Conservation (phyloP, 2,113 vertebrate genomes). For the Etheostoma spectabile region DNA sequence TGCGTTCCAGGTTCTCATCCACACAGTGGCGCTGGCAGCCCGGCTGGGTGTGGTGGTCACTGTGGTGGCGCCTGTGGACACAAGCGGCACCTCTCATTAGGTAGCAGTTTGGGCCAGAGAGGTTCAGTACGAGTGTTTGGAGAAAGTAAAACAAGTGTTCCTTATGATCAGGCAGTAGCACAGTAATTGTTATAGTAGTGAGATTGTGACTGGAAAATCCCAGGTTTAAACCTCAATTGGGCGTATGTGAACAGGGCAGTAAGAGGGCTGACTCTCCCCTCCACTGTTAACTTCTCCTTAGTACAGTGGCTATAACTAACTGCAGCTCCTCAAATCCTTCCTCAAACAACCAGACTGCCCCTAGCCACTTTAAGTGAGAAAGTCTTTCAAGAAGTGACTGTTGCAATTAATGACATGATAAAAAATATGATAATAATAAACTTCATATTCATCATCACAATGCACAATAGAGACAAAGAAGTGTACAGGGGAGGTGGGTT, state of each 20-base stretch:
- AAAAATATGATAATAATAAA: slow-evolving; percentile 1
- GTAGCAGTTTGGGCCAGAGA: slow-evolving; percentile 54
- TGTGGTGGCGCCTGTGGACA: slow-evolving; percentile 91
- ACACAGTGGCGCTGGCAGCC: slow-evolving; percentile 94
- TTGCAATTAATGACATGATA: not conserved
- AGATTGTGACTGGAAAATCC: slow-evolving; percentile 61
- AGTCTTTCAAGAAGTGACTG: not conserved
- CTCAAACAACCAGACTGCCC: not conserved
- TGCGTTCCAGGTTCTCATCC: slow-evolving; percentile 98
- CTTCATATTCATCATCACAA: not conserved
- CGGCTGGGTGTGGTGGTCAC: slow-evolving; percentile 90
- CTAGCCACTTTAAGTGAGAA: not conserved
- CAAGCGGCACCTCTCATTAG: slow-evolving; percentile 78
- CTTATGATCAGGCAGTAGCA: slow-evolving; percentile 57
- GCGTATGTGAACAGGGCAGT: slow-evolving; percentile 17
- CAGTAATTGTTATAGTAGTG: slow-evolving; percentile 55
- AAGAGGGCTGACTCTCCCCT: slow-evolving; percentile 7
- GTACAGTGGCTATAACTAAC: slow-evolving; percentile 6
- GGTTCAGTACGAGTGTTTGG: slow-evolving; percentile 56
- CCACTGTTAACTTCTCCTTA: slow-evolving; percentile 3
- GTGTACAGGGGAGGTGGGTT: slow-evolving; percentile 25
- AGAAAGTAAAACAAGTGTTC: slow-evolving; percentile 63
- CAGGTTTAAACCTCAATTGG: slow-evolving; percentile 46
- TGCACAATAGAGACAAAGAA: not conserved
- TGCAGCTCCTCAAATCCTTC: slow-evolving; percentile 8